These are phyloP conservation scores for Penaeus monodon DNA, from an alignment of 2,888 invertebrate species.

Conservation along the genomic window DNA sequence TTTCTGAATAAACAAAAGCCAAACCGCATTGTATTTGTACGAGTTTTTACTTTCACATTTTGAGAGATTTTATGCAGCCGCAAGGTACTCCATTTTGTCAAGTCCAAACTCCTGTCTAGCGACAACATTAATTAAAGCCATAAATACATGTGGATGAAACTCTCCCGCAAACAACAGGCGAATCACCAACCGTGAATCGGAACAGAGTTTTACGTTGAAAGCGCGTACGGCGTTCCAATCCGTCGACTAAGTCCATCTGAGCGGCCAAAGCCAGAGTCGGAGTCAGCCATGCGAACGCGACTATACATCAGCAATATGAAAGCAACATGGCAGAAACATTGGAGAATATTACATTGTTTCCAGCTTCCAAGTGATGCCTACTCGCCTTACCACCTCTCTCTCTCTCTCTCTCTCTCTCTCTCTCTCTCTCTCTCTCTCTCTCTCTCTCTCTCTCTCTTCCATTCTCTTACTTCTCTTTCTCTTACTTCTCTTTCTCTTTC, in stretches of 20 bases:
- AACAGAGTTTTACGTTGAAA: no score
- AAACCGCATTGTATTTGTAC: no score
- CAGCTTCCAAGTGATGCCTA: constrained; percentile 19
- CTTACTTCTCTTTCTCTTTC: not conserved
- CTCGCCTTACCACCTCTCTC: not conserved
- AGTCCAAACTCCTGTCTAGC: no score
- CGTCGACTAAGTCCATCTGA: not conserved
- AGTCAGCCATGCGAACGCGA: constrained; percentile 12
- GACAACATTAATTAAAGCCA: no score
- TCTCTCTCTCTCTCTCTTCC: not conserved
- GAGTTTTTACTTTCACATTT: no score
- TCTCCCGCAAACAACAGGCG: no score
- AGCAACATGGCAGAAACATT: constrained; percentile 32
- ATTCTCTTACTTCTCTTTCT: not conserved
- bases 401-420: not conserved
- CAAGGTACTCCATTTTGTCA: no score
- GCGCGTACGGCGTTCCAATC: no score
- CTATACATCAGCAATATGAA: constrained; percentile 33
- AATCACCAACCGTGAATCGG: no score
- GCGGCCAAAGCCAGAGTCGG: constrained; percentile 2
- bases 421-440: not conserved
- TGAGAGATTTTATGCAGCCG: no score
- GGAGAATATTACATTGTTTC: constrained; percentile 35
- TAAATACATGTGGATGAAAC: no score
- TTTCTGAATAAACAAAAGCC: no score